phyloP scores from a whole-genome alignment of 2,797 vertebrate genomes.

The Sebastes vulpes region DNA sequence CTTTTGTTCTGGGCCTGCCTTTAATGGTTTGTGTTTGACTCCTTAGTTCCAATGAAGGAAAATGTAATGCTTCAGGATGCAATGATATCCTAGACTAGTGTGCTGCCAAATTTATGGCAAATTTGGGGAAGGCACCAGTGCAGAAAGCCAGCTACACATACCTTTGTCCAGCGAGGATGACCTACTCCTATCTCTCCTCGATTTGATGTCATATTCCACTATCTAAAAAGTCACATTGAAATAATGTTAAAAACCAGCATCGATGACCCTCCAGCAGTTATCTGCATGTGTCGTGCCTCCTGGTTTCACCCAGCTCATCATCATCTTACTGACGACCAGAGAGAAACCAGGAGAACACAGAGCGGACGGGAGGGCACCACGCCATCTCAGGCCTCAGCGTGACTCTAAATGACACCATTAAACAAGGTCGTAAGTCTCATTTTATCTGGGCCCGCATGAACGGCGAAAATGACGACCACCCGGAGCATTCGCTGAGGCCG shows the following conservation, averaged over 20 bases:
- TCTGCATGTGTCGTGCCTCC: neutral
- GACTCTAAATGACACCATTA: conserved; percentile 75
- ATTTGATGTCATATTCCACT: neutral
- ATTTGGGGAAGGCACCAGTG: no score
- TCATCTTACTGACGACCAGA: neutral
- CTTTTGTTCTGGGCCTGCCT: neutral
- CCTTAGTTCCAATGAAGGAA: neutral
- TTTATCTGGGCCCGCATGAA: conserved; percentile 48
- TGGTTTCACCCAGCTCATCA: conserved; percentile 14
- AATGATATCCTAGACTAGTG: neutral
- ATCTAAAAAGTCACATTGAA: neutral
- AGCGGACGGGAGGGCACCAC: conserved; percentile 8
- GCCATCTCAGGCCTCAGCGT: conserved; percentile 52
- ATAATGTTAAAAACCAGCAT: neutral
- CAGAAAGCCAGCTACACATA: neutral
- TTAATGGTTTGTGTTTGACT: neutral
- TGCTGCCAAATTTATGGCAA: neutral
- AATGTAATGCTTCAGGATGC: neutral
- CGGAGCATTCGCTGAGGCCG: conserved; percentile 12
- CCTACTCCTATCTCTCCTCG: neutral
- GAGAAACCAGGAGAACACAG: neutral
- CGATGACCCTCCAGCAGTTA: neutral
- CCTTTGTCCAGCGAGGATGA: neutral
- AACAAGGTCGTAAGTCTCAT: conserved; percentile 68
- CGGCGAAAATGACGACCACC: conserved; percentile 47